Evolutionary conservation across 2,888 invertebrate genomes (phyloP).

Genomic region (Priocnemis perturbator): DNA sequence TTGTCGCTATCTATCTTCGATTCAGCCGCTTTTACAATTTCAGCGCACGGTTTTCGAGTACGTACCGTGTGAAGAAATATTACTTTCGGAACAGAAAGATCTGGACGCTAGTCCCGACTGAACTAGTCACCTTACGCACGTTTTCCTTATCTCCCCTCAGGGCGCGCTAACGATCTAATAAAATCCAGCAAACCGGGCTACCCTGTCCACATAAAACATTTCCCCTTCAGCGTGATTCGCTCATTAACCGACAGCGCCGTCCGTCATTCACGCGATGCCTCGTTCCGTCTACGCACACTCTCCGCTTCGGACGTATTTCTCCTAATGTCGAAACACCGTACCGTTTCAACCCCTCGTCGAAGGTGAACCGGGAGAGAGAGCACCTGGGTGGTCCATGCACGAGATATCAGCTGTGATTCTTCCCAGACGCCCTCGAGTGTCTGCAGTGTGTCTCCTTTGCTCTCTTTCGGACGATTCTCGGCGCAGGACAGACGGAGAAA

Average conservation of each 20-base stretch:
- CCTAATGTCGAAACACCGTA: constrained; percentile 37
- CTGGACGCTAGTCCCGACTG: no score
- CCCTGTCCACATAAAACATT: background rate
- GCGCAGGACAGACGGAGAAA: constrained; percentile 69
- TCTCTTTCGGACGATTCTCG: constrained; percentile 34
- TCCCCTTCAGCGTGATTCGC: constrained; percentile 29
- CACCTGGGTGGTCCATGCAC: constrained; percentile 71
- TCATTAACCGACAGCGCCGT: constrained; percentile 27
- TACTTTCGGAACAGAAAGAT: no score
- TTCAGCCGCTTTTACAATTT: no score
- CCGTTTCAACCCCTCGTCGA: constrained; percentile 8
- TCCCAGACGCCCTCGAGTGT: constrained; percentile 64
- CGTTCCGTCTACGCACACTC: constrained; percentile 29
- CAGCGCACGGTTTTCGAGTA: no score
- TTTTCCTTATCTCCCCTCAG: background rate
- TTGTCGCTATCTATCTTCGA: no score
- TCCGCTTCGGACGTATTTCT: constrained; percentile 32
- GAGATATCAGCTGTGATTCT: constrained; percentile 69
- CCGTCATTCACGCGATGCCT: constrained; percentile 31
- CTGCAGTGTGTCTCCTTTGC: constrained; percentile 75
- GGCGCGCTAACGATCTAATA: no score
- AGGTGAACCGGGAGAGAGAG: constrained; percentile 23
- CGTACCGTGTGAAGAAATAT: no score
- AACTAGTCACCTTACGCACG: background rate
- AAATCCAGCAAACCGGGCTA: no score